Percentiles rank a stretch among this genome's conserved stretches.
phyloP scores from a whole-genome alignment of 2,888 invertebrate genomes.

The Willowsia nigromaculata region DNA sequence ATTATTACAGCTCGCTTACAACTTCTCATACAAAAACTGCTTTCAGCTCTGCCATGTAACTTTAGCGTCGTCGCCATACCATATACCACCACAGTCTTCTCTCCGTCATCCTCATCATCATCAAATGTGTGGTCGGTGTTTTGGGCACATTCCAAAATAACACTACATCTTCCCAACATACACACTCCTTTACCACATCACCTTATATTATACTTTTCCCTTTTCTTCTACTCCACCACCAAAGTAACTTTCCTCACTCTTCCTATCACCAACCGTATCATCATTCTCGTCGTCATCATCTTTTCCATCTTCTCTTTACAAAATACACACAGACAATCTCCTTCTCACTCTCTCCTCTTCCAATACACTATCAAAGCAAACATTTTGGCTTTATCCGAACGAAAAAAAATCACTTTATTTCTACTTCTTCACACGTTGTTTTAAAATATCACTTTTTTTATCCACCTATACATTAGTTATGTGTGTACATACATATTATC shows the following conservation, averaged over 20 bases:
- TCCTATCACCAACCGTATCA: constrained; percentile 18
- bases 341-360: neutral
- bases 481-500: neutral
- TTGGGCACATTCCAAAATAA: constrained; percentile 70
- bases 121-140: constrained; percentile 68
- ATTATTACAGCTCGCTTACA: neutral
- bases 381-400: constrained; percentile 35
- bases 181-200: neutral
- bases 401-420: neutral
- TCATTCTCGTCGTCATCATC: neutral
- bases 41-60: neutral
- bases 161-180: constrained; percentile 17
- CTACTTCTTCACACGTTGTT: constrained; percentile 30
- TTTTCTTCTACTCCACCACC: neutral
- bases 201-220: neutral
- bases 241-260: constrained; percentile 25
- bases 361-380: constrained; percentile 13
- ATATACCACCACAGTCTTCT: neutral
- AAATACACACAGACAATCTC: neutral
- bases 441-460: constrained; percentile 38
- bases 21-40: constrained; percentile 2
- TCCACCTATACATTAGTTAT: neutral
- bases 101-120: neutral
- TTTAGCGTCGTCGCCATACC: neutral
- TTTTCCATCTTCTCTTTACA: constrained; percentile 6